Base-by-base conservation (phyloP, 2,888 invertebrate species). In the Halictus ligatus region DNA sequence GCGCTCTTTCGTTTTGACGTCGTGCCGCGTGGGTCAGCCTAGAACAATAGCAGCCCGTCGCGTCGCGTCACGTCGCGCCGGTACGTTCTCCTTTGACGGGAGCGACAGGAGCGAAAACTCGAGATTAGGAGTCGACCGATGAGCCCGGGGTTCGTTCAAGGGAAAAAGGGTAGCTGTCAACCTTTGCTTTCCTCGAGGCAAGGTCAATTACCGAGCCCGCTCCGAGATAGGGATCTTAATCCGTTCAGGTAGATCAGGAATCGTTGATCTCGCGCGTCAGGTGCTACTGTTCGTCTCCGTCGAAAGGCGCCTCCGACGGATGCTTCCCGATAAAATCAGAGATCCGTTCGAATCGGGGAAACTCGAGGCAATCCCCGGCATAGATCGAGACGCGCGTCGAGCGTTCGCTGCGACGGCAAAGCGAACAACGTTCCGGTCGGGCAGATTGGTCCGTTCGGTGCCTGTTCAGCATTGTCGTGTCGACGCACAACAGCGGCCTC, bases 191-290 rank as follows among this genome's bases (percentile, higher is more conserved):
- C 72, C 76, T 85, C 64, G 72, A 85, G 90, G 91, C 86, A 79
- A 92, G 88, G 88, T 80, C 89, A 87, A 88, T 92, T 88, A 85
- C 87, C 89, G 89, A 85, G 81, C 83, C 85, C 86, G 83, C 80
- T 80, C 58, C 76, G 79, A 85, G 91, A 93, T 92, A 90, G 89
- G 72, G 81, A 93, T 94, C 94, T 92, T 91, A 90, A 93, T 92
- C 92, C 91, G 46, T 67, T 69, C 92, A 92, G 94, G 92, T 93
- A 92, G 89, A 89, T 77, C 76, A 72, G 43, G 73, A 81, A 84
- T 80, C 21, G 74, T 18, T 54, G 87, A 91, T 92, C 91, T 86
- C 82, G 50, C 48, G 79, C 89, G 92, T 93, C 93, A 91, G 89
- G 90, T 92, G 94, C 92, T 92, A 92, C 92, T 89, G 94, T 92